Evolutionary conservation across 1,140 invertebrate genomes (phyloP).

Genomic region (Drosophila subpulchrella): DNA sequence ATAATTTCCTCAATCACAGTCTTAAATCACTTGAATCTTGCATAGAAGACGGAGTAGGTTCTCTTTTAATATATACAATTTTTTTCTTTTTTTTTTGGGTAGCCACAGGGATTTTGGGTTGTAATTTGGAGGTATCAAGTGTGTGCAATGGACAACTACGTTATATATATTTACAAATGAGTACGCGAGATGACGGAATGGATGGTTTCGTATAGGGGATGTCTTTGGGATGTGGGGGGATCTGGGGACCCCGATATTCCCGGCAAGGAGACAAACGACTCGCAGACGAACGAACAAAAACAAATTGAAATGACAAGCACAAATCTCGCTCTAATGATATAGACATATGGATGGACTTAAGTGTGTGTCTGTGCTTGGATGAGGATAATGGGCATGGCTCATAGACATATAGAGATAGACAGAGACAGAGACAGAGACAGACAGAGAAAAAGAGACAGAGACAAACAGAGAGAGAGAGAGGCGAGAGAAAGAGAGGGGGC

Average conservation of each 20-base stretch:
- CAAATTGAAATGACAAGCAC: conserved; percentile 31
- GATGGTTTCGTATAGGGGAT: background rate
- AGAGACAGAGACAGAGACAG: conserved; percentile 1
- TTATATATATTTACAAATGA: conserved; percentile 48
- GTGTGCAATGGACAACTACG: conserved; percentile 39
- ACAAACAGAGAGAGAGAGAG: conserved; percentile 10
- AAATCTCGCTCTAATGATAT: conserved; percentile 25
- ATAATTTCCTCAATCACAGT: conserved; percentile 38
- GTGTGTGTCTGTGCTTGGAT: conserved; percentile 23
- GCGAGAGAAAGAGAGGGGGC: background rate
- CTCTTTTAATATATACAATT: conserved; percentile 13
- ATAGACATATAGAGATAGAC: conserved; percentile 16
- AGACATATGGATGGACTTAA: background rate
- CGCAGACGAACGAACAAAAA: conserved; percentile 32
- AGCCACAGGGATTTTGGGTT: conserved; percentile 11
- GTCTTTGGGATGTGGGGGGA: background rate
- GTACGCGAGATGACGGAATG: conserved; percentile 3
- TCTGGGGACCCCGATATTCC: conserved; percentile 1
- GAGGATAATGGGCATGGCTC: conserved; percentile 44
- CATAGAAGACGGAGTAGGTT: conserved; percentile 62
- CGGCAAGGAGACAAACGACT: conserved; percentile 9
- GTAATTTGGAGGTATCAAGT: conserved; percentile 35
- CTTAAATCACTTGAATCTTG: conserved; percentile 67
- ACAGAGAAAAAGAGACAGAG: conserved; percentile 7
- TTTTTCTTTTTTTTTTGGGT: conserved; percentile 13